Percentiles rank a stretch among this genome's conserved stretches.
These are phyloP conservation scores for Miniopterus natalensis DNA, from an alignment of 2,113 vertebrate genomes.

Conservation along the genomic window DNA sequence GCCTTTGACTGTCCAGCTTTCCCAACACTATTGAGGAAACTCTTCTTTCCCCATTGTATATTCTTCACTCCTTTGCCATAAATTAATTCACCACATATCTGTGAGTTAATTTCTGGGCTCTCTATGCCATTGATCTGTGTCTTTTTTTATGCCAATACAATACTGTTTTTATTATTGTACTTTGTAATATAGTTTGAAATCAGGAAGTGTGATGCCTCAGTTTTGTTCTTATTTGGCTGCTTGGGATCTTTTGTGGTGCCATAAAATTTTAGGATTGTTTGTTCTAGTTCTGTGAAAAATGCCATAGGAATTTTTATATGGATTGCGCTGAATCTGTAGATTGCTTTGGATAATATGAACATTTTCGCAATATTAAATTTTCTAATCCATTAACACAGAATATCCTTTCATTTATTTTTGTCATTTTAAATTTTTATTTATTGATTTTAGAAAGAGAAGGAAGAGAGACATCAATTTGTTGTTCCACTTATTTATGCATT, in stretches of 20 bases:
- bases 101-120: not conserved
- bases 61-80: not conserved
- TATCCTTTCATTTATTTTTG: not conserved
- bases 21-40: not conserved
- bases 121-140: not conserved
- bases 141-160: not conserved
- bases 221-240: not conserved
- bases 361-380: not conserved
- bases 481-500: too few relatives aligned
- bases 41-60: not conserved
- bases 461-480: too few relatives aligned
- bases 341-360: not conserved
- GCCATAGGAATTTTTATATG: not conserved
- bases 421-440: too few relatives aligned
- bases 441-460: too few relatives aligned
- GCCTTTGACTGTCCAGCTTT: not conserved
- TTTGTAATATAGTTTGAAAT: not conserved
- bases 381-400: not conserved
- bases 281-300: not conserved
- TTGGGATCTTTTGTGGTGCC: not conserved
- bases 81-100: not conserved
- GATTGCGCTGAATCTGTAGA: not conserved
- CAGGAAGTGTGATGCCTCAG: not conserved
- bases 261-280: not conserved
- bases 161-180: not conserved